A percentile compares a stretch with the other conserved stretches of the same genome.
These are phyloP conservation scores for Eupeodes latifasciatus DNA, from an alignment of 2,888 invertebrate genomes.

Conservation along the genomic window DNA sequence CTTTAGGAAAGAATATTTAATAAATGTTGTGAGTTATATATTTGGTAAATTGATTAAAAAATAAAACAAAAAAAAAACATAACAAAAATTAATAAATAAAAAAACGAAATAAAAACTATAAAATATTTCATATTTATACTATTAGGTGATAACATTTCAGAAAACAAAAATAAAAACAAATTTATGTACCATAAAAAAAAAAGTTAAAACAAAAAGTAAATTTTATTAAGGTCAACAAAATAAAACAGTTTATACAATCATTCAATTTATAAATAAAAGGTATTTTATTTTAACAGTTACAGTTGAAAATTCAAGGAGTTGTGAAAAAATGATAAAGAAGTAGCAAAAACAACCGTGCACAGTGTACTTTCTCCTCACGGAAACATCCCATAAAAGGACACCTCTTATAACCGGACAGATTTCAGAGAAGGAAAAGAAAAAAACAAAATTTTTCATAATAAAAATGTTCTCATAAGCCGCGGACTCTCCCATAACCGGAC, in stretches of 20 bases:
- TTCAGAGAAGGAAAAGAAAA: too few relatives aligned
- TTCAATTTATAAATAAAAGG: constrained; percentile 54
- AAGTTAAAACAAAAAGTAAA: constrained; percentile 39
- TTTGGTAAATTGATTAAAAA: constrained; percentile 32
- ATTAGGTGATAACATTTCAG: constrained; percentile 53
- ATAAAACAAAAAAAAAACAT: constrained; percentile 11
- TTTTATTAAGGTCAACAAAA: constrained; percentile 68
- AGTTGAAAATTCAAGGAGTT: too few relatives aligned
- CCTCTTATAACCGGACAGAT: too few relatives aligned
- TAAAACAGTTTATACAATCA: constrained; percentile 74
- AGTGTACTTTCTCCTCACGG: too few relatives aligned
- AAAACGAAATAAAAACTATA: constrained; percentile 33
- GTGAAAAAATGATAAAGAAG: too few relatives aligned
- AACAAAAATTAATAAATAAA: constrained; percentile 44
- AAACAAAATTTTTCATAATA: too few relatives aligned
- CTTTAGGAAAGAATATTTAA: constrained; percentile 67
- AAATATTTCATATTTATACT: constrained; percentile 71
- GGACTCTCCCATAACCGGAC: too few relatives aligned
- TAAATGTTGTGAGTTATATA: constrained; percentile 47
- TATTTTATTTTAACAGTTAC: neutral
- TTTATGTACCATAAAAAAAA: constrained; percentile 69
- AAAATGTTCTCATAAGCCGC: too few relatives aligned
- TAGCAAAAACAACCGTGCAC: too few relatives aligned
- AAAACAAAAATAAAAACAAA: neutral
- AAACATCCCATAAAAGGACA: too few relatives aligned